phyloP scores from a whole-genome alignment of 2,797 vertebrate species.

The Platalea minor region DNA sequence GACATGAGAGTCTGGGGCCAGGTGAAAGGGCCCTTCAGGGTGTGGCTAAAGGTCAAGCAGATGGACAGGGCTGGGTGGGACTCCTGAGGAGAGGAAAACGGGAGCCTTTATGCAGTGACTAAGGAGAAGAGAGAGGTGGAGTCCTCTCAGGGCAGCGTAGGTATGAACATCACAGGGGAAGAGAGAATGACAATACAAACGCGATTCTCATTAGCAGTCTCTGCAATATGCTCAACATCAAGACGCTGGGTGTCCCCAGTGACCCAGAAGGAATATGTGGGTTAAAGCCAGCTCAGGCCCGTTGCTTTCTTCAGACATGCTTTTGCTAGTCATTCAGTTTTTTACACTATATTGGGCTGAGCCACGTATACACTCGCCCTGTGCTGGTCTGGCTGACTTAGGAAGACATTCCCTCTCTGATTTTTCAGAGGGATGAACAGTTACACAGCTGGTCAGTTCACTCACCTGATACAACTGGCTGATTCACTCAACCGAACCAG shows the following conservation, averaged over 20 bases:
- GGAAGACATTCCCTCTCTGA: not conserved
- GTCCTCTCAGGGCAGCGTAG: not conserved
- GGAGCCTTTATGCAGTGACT: not conserved
- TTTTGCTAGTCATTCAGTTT: not conserved
- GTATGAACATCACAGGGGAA: not conserved
- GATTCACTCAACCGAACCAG: not conserved
- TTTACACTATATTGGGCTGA: not conserved
- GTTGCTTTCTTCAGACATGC: not conserved
- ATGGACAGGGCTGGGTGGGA: not conserved
- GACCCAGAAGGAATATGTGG: not conserved
- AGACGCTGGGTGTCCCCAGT: not conserved
- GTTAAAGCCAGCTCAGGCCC: not conserved
- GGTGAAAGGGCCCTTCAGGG: not conserved
- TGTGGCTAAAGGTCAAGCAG: not conserved
- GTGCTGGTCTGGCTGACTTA: not conserved
- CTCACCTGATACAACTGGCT: not conserved
- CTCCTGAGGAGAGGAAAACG: not conserved
- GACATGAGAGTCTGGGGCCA: not conserved
- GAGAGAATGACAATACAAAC: not conserved
- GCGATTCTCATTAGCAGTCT: not conserved
- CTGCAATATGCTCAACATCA: not conserved
- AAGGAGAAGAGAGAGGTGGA: not conserved
- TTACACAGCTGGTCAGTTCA: not conserved
- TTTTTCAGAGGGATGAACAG: too few relatives aligned
- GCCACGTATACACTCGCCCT: rapidly evolving